Evolutionary conservation across 2,113 vertebrate species (phyloP).

Genomic region (Macquaria ambigua): DNA sequence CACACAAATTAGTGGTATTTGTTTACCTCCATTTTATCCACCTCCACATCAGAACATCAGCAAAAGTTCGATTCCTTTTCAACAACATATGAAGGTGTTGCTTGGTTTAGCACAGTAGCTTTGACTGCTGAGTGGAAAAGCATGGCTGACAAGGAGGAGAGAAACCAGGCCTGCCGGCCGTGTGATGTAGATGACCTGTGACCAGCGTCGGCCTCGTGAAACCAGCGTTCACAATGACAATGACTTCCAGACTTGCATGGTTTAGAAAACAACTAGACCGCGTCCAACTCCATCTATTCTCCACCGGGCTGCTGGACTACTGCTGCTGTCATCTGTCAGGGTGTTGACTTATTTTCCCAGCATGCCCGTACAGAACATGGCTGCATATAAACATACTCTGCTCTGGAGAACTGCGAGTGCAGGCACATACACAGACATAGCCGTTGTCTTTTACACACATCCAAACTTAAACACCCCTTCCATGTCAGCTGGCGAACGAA

Average conservation of each 20-base stretch:
- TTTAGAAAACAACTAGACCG: conserved; percentile 59
- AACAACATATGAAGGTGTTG: conserved; percentile 12
- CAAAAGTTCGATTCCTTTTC: background rate
- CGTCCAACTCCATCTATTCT: conserved; percentile 44
- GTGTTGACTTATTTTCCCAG: conserved; percentile 55
- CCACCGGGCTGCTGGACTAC: conserved; percentile 31
- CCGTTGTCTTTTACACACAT: conserved; percentile 6
- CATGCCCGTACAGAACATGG: conserved; percentile 53
- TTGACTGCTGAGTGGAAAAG: conserved; percentile 40
- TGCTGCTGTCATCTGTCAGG: conserved; percentile 61
- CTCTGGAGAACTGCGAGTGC: background rate
- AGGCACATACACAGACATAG: background rate
- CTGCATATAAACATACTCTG: conserved; percentile 24
- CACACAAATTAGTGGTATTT: conserved; percentile 5
- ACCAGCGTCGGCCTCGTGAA: conserved; percentile 43
- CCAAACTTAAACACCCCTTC: background rate
- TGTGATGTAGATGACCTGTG: conserved; percentile 67
- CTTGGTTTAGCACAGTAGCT: conserved; percentile 40
- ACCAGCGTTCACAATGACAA: conserved; percentile 52
- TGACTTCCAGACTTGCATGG: conserved; percentile 64
- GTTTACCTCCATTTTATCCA: conserved; percentile 4
- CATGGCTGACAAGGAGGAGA: conserved; percentile 47
- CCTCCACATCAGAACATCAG: background rate
- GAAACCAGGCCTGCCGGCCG: conserved; percentile 43
- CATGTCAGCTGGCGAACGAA: conserved; percentile 36